Conservation (phyloP, 2,113 vertebrate genomes). For the Orientallactaga bullata region DNA sequence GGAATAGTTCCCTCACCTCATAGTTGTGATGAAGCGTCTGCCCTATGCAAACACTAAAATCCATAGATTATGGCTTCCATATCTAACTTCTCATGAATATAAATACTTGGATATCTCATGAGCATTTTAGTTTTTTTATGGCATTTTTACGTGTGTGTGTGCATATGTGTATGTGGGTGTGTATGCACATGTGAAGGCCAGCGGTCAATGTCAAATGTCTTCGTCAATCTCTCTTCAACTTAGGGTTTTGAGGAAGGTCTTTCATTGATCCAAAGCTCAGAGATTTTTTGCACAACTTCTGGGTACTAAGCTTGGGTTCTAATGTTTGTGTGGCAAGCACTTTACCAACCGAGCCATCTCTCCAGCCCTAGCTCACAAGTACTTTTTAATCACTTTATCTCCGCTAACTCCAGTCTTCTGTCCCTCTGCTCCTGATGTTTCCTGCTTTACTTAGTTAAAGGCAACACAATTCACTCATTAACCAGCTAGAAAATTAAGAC, state of each 20-base stretch:
- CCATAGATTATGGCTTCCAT: not conserved
- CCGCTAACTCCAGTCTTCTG: not conserved
- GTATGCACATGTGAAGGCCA: too few species aligned
- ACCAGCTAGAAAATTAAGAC: not conserved
- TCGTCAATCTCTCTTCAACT: not conserved
- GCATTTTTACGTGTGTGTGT: too few species aligned
- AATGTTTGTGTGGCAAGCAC: too few species aligned
- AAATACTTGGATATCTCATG: not conserved
- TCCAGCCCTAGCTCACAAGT: not conserved
- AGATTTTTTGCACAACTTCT: too few species aligned
- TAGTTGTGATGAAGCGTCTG: not conserved
- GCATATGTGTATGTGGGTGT: too few species aligned
- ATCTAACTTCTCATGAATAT: not conserved
- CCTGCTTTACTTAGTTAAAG: not conserved
- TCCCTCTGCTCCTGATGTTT: not conserved
- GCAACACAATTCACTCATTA: not conserved
- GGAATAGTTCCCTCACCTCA: too few species aligned
- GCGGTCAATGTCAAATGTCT: not conserved
- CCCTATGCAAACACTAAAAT: not conserved
- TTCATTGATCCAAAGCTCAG: too few species aligned
- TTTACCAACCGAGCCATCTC: too few species aligned
- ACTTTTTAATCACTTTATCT: constrained; percentile 10
- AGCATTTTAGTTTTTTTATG: not conserved
- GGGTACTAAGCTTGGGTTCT: too few species aligned
- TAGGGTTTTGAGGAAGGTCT: too few species aligned